Conservation (phyloP, 2,797 vertebrate genomes). For the Lagorchestes hirsutus region DNA sequence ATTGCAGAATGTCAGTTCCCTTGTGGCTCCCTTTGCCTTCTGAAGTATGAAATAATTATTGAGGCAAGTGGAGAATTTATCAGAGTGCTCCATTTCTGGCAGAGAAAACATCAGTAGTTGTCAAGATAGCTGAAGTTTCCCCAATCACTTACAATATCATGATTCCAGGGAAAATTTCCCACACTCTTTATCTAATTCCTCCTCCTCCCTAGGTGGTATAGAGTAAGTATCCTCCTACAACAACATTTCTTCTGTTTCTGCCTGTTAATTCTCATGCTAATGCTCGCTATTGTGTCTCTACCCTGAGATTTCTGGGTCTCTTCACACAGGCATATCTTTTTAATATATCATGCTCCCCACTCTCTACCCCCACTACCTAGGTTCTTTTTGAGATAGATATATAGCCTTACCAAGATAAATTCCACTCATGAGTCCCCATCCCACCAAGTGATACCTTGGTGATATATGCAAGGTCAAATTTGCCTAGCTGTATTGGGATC, state of each 20-base stretch:
- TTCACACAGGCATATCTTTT: neutral
- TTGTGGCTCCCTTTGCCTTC: neutral
- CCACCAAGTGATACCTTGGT: neutral
- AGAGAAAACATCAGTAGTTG: neutral
- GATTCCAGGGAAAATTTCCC: neutral
- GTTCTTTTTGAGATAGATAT: neutral
- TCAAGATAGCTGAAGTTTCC: neutral
- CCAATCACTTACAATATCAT: neutral
- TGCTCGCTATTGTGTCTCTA: neutral
- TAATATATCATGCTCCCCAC: neutral
- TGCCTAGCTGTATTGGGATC: neutral
- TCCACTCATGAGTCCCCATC: neutral
- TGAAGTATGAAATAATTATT: neutral
- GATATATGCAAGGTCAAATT: neutral
- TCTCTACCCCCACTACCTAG: neutral
- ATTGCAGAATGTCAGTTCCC: neutral
- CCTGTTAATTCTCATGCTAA: neutral
- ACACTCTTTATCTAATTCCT: neutral
- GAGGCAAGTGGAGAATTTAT: neutral
- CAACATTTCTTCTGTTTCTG: neutral
- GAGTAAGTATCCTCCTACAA: neutral
- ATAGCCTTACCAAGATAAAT: neutral
- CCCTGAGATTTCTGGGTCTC: neutral
- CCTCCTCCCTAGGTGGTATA: neutral
- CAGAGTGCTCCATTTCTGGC: neutral